Evolutionary conservation across 2,888 invertebrate genomes (phyloP), one percentile per base, ranked within the genome.

Genomic region (Tetanocera ferruginea): DNA sequence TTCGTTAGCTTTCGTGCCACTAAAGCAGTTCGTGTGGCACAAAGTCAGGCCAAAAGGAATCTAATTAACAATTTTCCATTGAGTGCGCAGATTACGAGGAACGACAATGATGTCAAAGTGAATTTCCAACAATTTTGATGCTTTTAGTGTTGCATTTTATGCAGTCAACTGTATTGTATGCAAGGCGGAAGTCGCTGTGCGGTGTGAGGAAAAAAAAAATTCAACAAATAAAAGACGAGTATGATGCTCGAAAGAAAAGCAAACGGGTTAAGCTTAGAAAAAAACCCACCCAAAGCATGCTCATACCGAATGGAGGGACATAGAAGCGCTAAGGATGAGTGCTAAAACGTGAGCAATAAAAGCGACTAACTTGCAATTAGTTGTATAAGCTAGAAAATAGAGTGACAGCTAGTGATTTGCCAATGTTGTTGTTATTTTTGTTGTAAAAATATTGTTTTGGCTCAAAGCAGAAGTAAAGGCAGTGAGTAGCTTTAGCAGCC

Each of bases 51-150:
- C 86, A 83, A 86, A 86, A 86, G 86, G 87, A 89, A 88, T 88
- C 88, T 89, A 88, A 89, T 89, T 89, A 89, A 89, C 89, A 89
- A 88, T 89, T 89, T 88, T 89, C 87, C 88, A 89, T 88, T 89
- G 88, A 89, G 87, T 87, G 88, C 86, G 86, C 87, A 87, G 88
- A 88, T 88, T 88, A 88, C 87, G 84, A 84, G 81, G 82, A 84
- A 72, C 79, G 80, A 81, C 79, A 79, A 80, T 78, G 73, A 67
- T 80, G 82, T 80, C 83, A 84, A 80, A 83, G 80, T 80, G 80
- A 83, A 83, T 84, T 81, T 82, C 80, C 80, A 81, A 76, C 78
- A 83, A 81, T 81, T 82, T 82, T 79, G 74, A 74, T 80, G 78
- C 81, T 81, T 77, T 82, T 80, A 80, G 66, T 67, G 75, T 75